phyloP scores from a whole-genome alignment of 2,113 vertebrate genomes.

The Ranitomeya imitator region DNA sequence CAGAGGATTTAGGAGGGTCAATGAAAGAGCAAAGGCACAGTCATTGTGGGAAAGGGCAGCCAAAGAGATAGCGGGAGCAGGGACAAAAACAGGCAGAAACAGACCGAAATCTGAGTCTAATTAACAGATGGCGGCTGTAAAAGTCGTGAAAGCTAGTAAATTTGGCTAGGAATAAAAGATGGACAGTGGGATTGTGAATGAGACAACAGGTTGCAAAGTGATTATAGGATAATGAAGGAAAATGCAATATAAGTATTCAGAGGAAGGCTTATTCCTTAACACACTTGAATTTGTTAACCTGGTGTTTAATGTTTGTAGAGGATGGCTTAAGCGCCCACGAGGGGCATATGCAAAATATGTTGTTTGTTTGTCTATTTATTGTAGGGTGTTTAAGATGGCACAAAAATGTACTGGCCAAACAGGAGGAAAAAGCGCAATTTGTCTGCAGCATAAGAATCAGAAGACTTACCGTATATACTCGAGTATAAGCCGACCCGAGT shows the following conservation, averaged over 20 bases:
- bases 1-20: conserved; percentile 22
- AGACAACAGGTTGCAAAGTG: background rate
- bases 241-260: background rate
- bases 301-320: background rate
- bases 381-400: background rate
- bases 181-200: background rate
- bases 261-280: background rate
- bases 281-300: background rate
- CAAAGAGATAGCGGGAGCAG: conserved; percentile 3
- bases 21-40: conserved; percentile 14
- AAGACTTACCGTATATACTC: too few relatives aligned
- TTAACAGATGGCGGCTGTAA: conserved; percentile 15
- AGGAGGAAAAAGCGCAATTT: too few relatives aligned
- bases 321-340: background rate
- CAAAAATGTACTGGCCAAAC: too few relatives aligned
- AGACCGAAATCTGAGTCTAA: conserved; percentile 6
- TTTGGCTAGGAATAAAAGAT: background rate
- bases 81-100: conserved; percentile 1
- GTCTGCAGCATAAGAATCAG: too few relatives aligned
- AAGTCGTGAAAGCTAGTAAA: background rate
- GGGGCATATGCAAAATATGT: background rate
- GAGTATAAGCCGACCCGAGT: too few relatives aligned
- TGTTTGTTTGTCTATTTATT: background rate
- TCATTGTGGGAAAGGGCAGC: conserved; percentile 27
- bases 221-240: background rate